Percentiles rank a stretch among this genome's conserved stretches.
Conservation (phyloP, 2,797 vertebrate species). For the Enteromius fasciolatus region DNA sequence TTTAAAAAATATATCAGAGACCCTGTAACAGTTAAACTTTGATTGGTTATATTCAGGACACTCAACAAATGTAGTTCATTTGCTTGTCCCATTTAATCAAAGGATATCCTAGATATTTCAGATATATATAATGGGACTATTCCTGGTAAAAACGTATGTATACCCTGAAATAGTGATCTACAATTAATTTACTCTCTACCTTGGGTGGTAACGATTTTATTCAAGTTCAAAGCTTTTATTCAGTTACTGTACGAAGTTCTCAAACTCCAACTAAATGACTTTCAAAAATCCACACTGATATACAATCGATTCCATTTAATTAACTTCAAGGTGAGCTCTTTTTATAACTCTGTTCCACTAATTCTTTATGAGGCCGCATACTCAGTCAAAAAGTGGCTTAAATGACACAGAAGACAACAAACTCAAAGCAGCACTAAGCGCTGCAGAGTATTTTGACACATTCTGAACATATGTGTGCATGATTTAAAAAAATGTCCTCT, state of each 20-base stretch:
- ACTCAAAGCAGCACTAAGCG: background rate
- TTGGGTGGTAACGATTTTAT: constrained; percentile 4
- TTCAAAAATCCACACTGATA: background rate
- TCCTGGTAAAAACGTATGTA: constrained; percentile 33
- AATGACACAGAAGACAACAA: background rate
- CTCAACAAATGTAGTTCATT: constrained; percentile 41
- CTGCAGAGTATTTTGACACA: constrained; percentile 8
- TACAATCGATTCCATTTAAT: constrained; percentile 4
- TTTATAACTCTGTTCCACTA: background rate
- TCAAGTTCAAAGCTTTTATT: constrained; percentile 6
- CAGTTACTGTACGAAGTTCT: background rate
- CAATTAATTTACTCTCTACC: background rate
- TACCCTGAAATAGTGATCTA: constrained; percentile 39
- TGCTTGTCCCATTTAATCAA: constrained; percentile 46
- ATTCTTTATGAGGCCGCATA: background rate
- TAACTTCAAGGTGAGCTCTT: constrained; percentile 16
- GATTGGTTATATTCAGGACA: constrained; percentile 44
- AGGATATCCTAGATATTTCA: constrained; percentile 45
- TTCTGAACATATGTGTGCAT: constrained; percentile 67
- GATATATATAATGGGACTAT: constrained; percentile 40
- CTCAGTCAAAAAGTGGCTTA: background rate
- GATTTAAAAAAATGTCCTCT: constrained; percentile 78
- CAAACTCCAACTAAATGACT: constrained; percentile 6
- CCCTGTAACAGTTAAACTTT: background rate
- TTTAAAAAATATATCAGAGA: constrained; percentile 5